Base-by-base conservation (phyloP, 2,113 vertebrate species). In the Mixornis gularis region DNA sequence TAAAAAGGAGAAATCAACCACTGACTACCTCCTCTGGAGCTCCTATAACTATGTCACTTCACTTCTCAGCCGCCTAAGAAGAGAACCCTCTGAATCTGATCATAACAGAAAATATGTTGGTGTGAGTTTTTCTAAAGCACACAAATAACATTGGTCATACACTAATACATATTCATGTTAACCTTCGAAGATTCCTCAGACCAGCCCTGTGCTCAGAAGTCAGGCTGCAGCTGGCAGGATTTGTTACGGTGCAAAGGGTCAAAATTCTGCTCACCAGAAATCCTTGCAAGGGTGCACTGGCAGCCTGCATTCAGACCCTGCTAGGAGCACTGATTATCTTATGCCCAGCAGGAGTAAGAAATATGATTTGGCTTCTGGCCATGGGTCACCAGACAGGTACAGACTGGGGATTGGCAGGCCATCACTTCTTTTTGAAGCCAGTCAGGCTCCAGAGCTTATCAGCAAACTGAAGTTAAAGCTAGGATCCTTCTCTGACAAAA, bases 171-270 rank as follows among this genome's bases (percentile, higher is more conserved):
- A 71, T 21, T 91, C 46, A 62, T 40, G 38, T 40, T 40, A 85
- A 64, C 46, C 34, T 76, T 89, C 26, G 29, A 27, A 64, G 46
- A 91, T 85, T 69, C 91, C 62, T 89, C 73, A 76, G 58, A 71
- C 21, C 68, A 93, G 13, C 41, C 13, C 29, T 51, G 10, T 9
- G 32, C 41, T 90, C 41, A 89, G 48, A 90, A 86, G 51, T 72
- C 55, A 86, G n/a, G 38, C 66, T 92, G 80, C 83, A 94, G 83
- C 62, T 94, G 73, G 53, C 49, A 87, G 73, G 70, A 92, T 81
- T 76, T 82, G 69, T 89, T 87, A 91, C 0, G 3, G 78, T 89
- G 73, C 0, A 0, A 89, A 76, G 58, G 77, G 73, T 90, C 83
- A 93, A 76, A 87, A 44, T 43, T 72, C 62, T 62, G 46, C 65